Evolutionary conservation across 2,797 vertebrate species (phyloP).

Genomic region (Austrolebias charrua): DNA sequence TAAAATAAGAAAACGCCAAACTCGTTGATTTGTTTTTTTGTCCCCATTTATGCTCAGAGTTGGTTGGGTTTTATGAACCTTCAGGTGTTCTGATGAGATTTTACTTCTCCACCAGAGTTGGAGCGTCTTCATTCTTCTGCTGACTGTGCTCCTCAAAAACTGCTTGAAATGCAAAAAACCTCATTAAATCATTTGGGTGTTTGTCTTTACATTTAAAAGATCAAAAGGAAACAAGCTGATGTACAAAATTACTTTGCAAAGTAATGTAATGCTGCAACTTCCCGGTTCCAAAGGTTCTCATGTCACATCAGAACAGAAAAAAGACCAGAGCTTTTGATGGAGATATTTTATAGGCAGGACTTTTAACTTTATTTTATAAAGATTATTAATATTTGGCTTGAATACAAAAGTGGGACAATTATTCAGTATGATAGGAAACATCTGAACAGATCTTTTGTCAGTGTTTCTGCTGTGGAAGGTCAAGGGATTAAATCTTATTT

Average conservation of each 20-base stretch:
- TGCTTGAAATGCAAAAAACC: neutral
- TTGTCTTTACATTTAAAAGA: slow-evolving; percentile 12
- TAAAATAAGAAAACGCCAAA: neutral
- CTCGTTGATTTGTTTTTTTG: neutral
- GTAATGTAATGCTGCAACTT: neutral
- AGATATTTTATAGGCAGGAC: neutral
- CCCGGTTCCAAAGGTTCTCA: neutral
- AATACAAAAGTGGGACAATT: too few relatives aligned
- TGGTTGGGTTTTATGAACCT: neutral
- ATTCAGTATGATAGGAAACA: too few relatives aligned
- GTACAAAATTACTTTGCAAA: neutral
- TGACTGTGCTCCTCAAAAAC: neutral
- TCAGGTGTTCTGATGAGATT: neutral
- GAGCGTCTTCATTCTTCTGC: neutral
- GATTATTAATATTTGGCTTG: neutral
- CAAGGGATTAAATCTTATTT: slow-evolving; percentile 7
- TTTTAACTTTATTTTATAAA: neutral
- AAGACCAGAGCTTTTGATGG: slow-evolving; percentile 1
- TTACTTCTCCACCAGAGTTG: neutral
- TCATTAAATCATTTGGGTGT: neutral
- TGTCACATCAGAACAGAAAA: slow-evolving; percentile 6
- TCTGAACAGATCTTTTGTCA: neutral
- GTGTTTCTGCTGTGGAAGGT: slow-evolving; percentile 9
- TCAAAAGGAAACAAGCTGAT: slow-evolving; percentile 4
- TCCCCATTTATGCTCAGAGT: neutral